phyloP scores from a whole-genome alignment of 1,140 invertebrate genomes.

The Drosophila ficusphila region DNA sequence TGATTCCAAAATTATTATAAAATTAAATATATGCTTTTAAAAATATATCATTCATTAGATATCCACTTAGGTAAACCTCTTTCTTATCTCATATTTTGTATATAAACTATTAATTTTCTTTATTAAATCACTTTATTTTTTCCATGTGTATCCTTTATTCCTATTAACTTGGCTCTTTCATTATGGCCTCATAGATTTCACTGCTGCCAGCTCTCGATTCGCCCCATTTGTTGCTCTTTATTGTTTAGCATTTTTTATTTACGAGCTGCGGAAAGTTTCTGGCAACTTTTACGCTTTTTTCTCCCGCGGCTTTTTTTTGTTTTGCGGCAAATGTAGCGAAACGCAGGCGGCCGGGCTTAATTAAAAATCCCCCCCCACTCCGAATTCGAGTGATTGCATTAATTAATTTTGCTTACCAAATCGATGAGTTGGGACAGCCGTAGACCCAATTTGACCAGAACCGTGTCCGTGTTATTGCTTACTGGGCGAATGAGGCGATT shows the following conservation, averaged over 20 bases:
- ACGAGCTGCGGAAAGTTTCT: slow-evolving; percentile 34
- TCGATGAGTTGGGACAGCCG: slow-evolving; percentile 97
- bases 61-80: too few relatives aligned
- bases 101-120: not conserved
- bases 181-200: slow-evolving; percentile 30
- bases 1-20: too few relatives aligned
- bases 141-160: not conserved
- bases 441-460: slow-evolving; percentile 95
- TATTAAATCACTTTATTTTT: too few relatives aligned
- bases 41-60: too few relatives aligned
- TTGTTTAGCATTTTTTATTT: slow-evolving; percentile 55
- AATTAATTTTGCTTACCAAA: slow-evolving; percentile 88
- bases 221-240: slow-evolving; percentile 58
- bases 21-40: too few relatives aligned
- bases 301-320: not conserved
- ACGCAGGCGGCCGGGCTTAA: slow-evolving; percentile 42
- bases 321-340: slow-evolving; percentile 64
- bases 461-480: slow-evolving; percentile 95
- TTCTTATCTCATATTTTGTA: too few relatives aligned
- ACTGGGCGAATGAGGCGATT: slow-evolving; percentile 97
- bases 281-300: slow-evolving; percentile 23
- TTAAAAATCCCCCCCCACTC: slow-evolving; percentile 55
- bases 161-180: not conserved
- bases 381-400: slow-evolving; percentile 50
- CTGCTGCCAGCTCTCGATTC: slow-evolving; percentile 11